Conservation (phyloP, 2,113 vertebrate genomes). For the Eolophus roseicapilla region DNA sequence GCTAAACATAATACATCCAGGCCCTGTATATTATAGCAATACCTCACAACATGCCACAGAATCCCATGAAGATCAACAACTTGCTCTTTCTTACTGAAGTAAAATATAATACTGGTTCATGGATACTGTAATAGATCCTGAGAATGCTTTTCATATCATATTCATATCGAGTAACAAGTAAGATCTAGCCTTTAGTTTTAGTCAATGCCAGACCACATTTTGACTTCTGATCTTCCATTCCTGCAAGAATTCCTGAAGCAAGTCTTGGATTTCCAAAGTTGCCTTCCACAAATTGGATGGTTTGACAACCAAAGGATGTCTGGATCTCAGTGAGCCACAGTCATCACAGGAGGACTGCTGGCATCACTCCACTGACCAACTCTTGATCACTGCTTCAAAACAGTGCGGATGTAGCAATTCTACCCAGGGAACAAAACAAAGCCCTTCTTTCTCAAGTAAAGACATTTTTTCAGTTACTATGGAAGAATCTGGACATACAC, state of each 20-base stretch:
- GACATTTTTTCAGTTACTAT: background rate
- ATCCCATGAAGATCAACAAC: background rate
- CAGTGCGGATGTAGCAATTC: background rate
- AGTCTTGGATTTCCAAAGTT: background rate
- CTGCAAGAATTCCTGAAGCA: background rate
- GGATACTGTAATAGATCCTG: background rate
- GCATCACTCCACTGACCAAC: background rate
- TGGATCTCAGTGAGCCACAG: background rate
- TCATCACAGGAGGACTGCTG: background rate
- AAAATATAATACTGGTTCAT: background rate
- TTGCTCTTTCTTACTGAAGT: background rate
- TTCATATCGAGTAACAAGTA: background rate
- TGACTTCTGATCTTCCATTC: background rate
- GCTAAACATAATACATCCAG: background rate
- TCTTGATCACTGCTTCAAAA: background rate
- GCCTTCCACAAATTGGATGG: background rate
- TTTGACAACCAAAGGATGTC: background rate
- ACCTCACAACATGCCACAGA: background rate
- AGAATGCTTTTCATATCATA: background rate
- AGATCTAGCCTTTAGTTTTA: background rate
- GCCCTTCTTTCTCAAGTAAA: background rate
- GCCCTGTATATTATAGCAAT: background rate
- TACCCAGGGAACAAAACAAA: background rate
- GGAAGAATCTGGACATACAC: background rate
- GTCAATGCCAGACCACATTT: background rate